Base-by-base conservation (phyloP, 1,140 invertebrate genomes). In the Drosophila kepulauana region DNA sequence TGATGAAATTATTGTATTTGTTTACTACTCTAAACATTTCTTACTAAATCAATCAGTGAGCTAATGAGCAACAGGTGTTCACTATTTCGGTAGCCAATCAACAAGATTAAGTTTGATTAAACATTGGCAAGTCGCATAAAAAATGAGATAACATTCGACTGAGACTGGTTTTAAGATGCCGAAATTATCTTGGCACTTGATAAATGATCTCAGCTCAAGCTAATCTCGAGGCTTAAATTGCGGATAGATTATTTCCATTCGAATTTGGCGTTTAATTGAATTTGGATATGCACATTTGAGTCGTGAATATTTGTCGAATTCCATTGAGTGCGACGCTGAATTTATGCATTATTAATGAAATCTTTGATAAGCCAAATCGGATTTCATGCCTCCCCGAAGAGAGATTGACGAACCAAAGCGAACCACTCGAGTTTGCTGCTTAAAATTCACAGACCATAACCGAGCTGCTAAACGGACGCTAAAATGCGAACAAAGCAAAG, bases 401-500 rank as follows among this genome's bases (percentile, higher is more conserved):
- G 11, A 16, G 49, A 48, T 43, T 76, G 68, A 71, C 48, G 41
- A 56, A 35, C 33, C 61, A 61, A 48, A 52, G 54, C 38, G 28
- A 41, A 5, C 16, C 54, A 45, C 25, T 54, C 13, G 30, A 48
- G 49, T 20, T 63, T 63, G 43, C 75, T 76, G 73, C 66, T 89
- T 81, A 81, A 85, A 89, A 89, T 89, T 85, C 85, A 85, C 78
- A 75, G 71, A 81, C 85, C 85, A 89, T 90, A 90, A 79, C 86
- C 59, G 69, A 90, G 70, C 64, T 81, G 86, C 86, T 89, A 90
- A 89, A 89, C 78, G 85, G 78, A 86, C 80, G 77, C 68, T 89
- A 75, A 76, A 89, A 75, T 72, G 77, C 56, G 69, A 78, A 87
- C 77, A 81, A 88, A 82, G 78, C 58, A 58, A 48, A 71, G 65